Conservation (phyloP, 2,797 vertebrate genomes). For the Lacerta viridis region DNA sequence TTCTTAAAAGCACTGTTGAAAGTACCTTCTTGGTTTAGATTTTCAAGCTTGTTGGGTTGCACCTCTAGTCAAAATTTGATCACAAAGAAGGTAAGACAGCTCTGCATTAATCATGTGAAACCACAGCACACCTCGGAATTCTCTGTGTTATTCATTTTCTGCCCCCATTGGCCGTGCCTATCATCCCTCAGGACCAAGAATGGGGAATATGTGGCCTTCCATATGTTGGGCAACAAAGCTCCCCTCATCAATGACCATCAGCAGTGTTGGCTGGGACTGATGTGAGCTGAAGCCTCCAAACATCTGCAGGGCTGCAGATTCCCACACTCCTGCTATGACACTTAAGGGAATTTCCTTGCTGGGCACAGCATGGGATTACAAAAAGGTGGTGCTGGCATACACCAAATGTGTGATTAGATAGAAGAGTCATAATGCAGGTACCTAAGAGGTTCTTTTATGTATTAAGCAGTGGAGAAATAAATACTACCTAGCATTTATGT, state of each 20-base stretch:
- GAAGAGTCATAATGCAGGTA: not conserved
- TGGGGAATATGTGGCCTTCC: not conserved
- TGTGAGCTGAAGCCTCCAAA: not conserved
- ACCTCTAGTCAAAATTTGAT: not conserved
- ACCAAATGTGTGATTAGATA: not conserved
- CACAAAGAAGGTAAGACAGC: not conserved
- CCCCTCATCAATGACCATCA: not conserved
- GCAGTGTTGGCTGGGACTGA: not conserved
- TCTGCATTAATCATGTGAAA: not conserved
- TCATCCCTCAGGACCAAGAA: not conserved
- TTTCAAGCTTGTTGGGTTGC: not conserved
- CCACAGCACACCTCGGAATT: not conserved
- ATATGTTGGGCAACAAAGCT: not conserved
- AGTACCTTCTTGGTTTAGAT: not conserved
- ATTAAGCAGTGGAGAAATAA: not conserved
- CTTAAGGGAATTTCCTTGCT: not conserved
- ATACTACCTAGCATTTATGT: not conserved
- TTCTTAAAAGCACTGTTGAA: not conserved
- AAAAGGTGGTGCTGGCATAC: not conserved
- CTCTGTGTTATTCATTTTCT: not conserved
- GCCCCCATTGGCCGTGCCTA: not conserved
- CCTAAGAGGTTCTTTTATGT: not conserved
- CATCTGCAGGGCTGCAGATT: not conserved
- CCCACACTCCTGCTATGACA: too few species aligned
- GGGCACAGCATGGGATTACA: not conserved